Percentiles rank a stretch among this genome's conserved stretches.
Evolutionary conservation across 2,888 invertebrate species (phyloP).

Genomic region (Tortrix viridana): DNA sequence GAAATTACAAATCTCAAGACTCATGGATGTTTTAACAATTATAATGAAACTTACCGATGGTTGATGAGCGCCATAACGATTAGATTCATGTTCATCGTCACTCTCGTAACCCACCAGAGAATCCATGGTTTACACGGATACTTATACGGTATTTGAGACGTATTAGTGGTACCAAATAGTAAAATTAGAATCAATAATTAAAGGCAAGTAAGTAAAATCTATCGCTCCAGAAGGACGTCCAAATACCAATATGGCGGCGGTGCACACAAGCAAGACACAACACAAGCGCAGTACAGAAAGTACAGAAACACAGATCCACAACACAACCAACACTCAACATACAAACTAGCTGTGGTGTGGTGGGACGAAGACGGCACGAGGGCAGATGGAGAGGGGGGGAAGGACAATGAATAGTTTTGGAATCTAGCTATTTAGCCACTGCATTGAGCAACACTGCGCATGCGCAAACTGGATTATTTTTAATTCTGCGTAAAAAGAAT

Average conservation of each 20-base stretch:
- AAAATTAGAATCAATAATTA: constrained; percentile 10
- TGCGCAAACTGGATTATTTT: constrained; percentile 3
- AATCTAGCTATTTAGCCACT: constrained; percentile 10
- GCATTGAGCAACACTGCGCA: constrained; percentile 11
- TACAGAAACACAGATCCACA: too few species aligned
- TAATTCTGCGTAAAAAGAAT: constrained; percentile 21
- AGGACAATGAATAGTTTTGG: neutral
- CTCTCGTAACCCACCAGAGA: constrained; percentile 90
- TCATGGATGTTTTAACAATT: constrained; percentile 51
- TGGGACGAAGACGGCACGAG: neutral
- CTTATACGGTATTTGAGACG: neutral
- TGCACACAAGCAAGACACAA: too few species aligned
- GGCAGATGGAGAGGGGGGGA: neutral
- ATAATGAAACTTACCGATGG: constrained; percentile 63
- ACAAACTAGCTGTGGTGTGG: too few species aligned
- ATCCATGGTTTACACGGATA: constrained; percentile 83
- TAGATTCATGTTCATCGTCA: constrained; percentile 88
- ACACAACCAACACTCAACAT: too few species aligned
- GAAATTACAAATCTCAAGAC: neutral
- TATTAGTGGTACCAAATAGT: neutral
- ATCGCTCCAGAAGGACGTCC: neutral
- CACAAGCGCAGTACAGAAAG: too few species aligned
- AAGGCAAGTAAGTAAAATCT: neutral
- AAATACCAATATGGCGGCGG: constrained; percentile 33
- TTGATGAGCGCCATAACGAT: constrained; percentile 62